These are phyloP conservation scores for Pseudoatta argentina DNA, from an alignment of 1,140 invertebrate genomes.

Conservation along the genomic window DNA sequence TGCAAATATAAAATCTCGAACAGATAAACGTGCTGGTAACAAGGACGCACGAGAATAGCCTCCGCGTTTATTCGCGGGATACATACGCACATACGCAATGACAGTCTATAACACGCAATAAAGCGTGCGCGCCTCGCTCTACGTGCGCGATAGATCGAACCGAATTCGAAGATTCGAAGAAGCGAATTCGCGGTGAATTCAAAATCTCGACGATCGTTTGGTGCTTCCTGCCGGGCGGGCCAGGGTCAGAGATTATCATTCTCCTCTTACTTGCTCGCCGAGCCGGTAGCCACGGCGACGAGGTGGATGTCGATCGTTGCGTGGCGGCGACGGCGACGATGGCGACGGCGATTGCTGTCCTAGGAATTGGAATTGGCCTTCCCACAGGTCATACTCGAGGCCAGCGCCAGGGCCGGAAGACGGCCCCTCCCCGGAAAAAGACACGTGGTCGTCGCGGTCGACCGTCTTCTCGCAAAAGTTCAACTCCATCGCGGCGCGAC, in stretches of 20 bases:
- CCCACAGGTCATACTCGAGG: slow-evolving; percentile 94
- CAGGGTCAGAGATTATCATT: background rate
- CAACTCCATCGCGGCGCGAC: slow-evolving; percentile 56
- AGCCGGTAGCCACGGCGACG: slow-evolving; percentile 69
- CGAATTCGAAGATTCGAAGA: background rate
- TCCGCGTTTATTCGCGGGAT: background rate
- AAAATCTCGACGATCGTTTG: background rate
- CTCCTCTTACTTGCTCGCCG: slow-evolving; percentile 79
- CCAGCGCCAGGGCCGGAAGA: slow-evolving; percentile 76
- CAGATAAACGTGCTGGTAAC: background rate
- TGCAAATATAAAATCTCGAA: background rate
- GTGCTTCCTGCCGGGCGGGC: background rate
- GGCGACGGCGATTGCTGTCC: slow-evolving; percentile 81
- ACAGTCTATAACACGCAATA: background rate
- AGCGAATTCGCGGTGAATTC: background rate
- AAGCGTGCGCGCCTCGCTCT: background rate
- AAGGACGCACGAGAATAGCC: slow-evolving; percentile 16
- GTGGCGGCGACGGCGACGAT: background rate
- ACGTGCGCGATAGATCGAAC: background rate
- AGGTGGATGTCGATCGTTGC: slow-evolving; percentile 49
- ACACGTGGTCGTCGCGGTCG: slow-evolving; percentile 65
- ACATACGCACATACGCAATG: background rate
- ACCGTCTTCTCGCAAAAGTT: slow-evolving; percentile 54
- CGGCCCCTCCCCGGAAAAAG: slow-evolving; percentile 66
- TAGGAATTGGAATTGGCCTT: slow-evolving; percentile 94